phyloP scores from a whole-genome alignment of 2,888 invertebrate genomes.

The Parnassius orleans region DNA sequence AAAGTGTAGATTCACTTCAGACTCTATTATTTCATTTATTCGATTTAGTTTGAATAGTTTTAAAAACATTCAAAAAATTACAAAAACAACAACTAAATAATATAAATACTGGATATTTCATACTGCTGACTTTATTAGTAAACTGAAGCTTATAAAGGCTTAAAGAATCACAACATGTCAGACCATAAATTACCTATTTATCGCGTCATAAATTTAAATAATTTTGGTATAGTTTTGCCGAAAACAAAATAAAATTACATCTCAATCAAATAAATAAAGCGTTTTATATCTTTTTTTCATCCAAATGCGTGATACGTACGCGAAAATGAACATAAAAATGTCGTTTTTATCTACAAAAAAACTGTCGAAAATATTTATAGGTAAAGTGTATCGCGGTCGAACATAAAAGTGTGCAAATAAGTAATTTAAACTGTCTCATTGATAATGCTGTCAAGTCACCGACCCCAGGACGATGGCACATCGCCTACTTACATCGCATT shows the following conservation, averaged over 20 bases:
- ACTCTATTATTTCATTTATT: too few species aligned
- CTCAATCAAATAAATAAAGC: constrained; percentile 14
- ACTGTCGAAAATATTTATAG: neutral
- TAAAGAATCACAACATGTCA: constrained; percentile 9
- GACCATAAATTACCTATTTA: constrained; percentile 1
- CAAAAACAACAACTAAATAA: too few species aligned
- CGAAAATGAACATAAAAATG: constrained; percentile 2
- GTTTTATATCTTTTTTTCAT: constrained; percentile 15
- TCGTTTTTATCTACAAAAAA: constrained; percentile 8
- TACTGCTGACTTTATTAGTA: too few species aligned
- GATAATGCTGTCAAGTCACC: constrained; percentile 44
- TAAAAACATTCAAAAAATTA: too few species aligned
- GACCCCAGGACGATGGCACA: constrained; percentile 53
- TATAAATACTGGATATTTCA: too few species aligned
- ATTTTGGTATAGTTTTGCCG: neutral
- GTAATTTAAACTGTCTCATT: constrained; percentile 20
- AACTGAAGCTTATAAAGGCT: constrained; percentile 1
- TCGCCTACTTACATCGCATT: constrained; percentile 64
- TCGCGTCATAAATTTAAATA: constrained; percentile 8
- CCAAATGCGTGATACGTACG: constrained; percentile 1
- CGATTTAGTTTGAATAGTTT: too few species aligned
- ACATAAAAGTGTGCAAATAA: constrained; percentile 14
- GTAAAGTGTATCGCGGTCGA: neutral
- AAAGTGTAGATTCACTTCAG: too few species aligned
- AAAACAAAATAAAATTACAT: constrained; percentile 3